Evolutionary conservation across 2,888 invertebrate genomes (phyloP).

Genomic region (Eutolmus rufibarbis): DNA sequence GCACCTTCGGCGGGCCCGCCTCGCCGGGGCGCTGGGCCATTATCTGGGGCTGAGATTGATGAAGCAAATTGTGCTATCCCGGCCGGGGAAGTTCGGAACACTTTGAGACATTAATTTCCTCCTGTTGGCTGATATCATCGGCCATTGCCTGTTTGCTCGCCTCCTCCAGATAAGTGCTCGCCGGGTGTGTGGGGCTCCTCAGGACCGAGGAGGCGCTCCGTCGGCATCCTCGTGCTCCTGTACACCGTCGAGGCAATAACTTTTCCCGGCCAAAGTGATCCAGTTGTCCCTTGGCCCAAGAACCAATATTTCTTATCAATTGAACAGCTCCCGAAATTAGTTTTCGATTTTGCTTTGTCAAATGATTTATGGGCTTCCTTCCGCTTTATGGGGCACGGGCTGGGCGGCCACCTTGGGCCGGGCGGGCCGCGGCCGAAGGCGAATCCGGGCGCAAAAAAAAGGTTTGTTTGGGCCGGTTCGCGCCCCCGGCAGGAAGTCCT

Average conservation of each 20-base stretch:
- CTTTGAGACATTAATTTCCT: constrained; percentile 35
- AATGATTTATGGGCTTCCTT: constrained; percentile 38
- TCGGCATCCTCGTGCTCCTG: background rate
- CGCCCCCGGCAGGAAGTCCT: background rate
- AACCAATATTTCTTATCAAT: constrained; percentile 40
- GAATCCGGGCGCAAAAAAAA: background rate
- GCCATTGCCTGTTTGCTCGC: background rate
- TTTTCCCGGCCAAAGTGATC: constrained; percentile 19
- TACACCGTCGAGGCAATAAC: constrained; percentile 9
- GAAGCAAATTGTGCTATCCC: constrained; percentile 20
- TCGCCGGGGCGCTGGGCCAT: background rate
- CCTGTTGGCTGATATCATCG: constrained; percentile 12
- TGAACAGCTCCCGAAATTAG: constrained; percentile 36
- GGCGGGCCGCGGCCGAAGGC: background rate
- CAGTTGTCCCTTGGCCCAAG: constrained; percentile 21
- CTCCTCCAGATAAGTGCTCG: background rate
- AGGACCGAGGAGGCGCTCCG: background rate
- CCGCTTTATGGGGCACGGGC: background rate
- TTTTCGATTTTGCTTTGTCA: constrained; percentile 41
- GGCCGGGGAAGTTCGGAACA: constrained; percentile 2
- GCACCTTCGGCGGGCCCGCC: background rate
- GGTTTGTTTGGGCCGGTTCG: background rate
- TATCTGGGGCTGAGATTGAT: background rate
- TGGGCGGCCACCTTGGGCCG: background rate
- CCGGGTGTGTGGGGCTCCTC: background rate